phyloP scores from a whole-genome alignment of 2,113 vertebrate genomes.

The Natator depressus region DNA sequence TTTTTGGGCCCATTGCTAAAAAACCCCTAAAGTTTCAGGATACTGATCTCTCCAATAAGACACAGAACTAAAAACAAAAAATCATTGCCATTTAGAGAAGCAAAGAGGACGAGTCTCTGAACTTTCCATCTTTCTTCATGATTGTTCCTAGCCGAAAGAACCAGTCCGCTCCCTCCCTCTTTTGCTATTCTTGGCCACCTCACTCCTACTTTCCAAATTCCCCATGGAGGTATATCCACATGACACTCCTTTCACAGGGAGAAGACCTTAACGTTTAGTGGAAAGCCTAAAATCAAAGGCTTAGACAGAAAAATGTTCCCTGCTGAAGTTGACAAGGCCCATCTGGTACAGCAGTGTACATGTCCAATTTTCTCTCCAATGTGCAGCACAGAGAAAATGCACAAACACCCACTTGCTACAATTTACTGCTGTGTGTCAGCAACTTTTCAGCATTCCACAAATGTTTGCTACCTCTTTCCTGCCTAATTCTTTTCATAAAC shows the following conservation, averaged over 20 bases:
- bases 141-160: not conserved
- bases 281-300: not conserved
- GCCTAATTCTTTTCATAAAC: not conserved
- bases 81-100: not conserved
- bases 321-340: not conserved
- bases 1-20: not conserved
- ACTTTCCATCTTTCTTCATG: not conserved
- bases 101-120: fast-evolving
- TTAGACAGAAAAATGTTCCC: not conserved
- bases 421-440: not conserved
- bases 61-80: not conserved
- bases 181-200: not conserved
- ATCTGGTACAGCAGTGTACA: not conserved
- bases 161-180: not conserved
- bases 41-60: not conserved
- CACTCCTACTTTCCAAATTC: not conserved
- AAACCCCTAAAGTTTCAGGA: not conserved
- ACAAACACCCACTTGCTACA: not conserved
- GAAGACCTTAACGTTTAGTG: not conserved
- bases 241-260: not conserved
- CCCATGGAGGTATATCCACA: not conserved
- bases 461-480: fast-evolving
- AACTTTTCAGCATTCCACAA: not conserved
- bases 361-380: not conserved
- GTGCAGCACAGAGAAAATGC: not conserved